These are phyloP conservation scores for Drosophila kanapiae DNA, from an alignment of 1,140 invertebrate genomes.

Conservation along the genomic window DNA sequence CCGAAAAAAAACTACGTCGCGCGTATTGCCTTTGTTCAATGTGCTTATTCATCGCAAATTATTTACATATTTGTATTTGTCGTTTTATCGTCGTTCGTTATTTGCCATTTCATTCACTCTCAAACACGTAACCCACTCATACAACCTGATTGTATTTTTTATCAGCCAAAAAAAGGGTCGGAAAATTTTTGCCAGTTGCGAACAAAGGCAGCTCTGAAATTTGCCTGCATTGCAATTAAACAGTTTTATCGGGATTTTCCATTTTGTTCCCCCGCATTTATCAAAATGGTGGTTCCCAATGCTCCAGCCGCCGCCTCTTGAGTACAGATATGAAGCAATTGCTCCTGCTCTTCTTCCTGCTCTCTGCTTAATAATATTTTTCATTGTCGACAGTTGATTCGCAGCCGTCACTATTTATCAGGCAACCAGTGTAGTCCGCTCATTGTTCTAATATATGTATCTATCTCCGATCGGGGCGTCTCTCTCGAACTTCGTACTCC, in stretches of 20 bases:
- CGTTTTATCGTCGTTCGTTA: slow-evolving; percentile 22
- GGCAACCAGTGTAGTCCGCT: neutral
- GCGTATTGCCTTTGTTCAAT: slow-evolving; percentile 67
- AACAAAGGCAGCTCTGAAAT: slow-evolving; percentile 25
- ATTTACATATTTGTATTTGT: slow-evolving; percentile 64
- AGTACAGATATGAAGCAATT: slow-evolving; percentile 25
- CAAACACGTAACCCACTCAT: slow-evolving; percentile 56
- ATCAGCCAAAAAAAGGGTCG: slow-evolving; percentile 14
- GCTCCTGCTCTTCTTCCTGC: neutral
- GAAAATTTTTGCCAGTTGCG: slow-evolving; percentile 23
- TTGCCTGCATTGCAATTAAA: slow-evolving; percentile 7
- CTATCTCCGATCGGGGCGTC: slow-evolving; percentile 2
- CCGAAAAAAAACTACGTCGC: slow-evolving; percentile 30
- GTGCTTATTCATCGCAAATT: slow-evolving; percentile 72
- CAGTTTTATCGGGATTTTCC: neutral
- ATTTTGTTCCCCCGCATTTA: neutral
- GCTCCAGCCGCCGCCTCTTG: slow-evolving; percentile 18
- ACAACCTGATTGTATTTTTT: slow-evolving; percentile 18
- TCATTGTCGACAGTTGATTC: slow-evolving; percentile 25
- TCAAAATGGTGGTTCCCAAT: slow-evolving; percentile 60
- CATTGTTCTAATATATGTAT: neutral
- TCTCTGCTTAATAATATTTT: slow-evolving; percentile 20
- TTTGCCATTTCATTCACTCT: slow-evolving; percentile 49
- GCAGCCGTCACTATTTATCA: slow-evolving; percentile 43
- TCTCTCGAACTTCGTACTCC: slow-evolving; percentile 1